These are phyloP conservation scores for Imbricaverruca yamaguchii DNA, from an alignment of 2,888 invertebrate species.

Conservation along the genomic window DNA sequence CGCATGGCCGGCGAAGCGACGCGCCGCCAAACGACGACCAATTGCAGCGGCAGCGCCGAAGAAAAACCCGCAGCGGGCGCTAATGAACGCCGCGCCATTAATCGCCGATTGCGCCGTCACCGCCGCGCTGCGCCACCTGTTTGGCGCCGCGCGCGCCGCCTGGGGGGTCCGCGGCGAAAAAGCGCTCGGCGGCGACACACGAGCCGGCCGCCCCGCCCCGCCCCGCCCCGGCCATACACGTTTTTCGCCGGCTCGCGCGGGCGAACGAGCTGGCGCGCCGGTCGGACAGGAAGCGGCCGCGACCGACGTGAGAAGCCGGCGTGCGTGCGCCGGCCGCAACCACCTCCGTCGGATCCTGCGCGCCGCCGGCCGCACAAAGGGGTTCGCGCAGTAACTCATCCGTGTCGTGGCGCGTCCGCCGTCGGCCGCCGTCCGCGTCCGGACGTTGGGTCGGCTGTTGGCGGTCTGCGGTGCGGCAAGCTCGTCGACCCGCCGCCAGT, in stretches of 20 bases:
- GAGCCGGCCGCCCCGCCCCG: not conserved
- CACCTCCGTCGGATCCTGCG: not conserved
- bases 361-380: not conserved
- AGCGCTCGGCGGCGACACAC: not conserved
- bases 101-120: not conserved
- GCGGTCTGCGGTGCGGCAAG: not conserved
- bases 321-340: not conserved
- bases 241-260: not conserved
- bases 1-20: too few relatives aligned
- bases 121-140: not conserved
- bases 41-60: not conserved
- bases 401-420: not conserved
- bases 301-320: not conserved
- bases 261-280: not conserved
- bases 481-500: too few relatives aligned
- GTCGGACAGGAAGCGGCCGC: not conserved
- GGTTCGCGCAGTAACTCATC: not conserved
- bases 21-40: not conserved
- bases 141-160: not conserved
- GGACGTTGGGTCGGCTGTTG: not conserved
- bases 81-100: constrained; percentile 2
- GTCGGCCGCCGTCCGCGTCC: not conserved
- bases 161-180: not conserved
- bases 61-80: not conserved
- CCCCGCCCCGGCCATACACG: not conserved